Evolutionary conservation across 2,888 invertebrate genomes (phyloP).

Genomic region (Cantharis rufa): DNA sequence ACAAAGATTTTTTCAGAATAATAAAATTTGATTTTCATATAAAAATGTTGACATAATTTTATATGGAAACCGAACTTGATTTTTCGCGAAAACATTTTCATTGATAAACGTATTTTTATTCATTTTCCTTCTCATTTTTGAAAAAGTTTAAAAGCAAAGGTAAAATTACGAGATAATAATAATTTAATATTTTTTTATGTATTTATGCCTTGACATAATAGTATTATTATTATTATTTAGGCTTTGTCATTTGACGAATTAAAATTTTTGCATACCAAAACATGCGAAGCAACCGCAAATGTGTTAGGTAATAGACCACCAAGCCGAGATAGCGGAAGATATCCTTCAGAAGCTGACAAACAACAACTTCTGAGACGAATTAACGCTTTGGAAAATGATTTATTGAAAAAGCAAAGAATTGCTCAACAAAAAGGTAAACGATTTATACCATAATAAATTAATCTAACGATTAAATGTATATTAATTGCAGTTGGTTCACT

Average conservation of each 20-base stretch:
- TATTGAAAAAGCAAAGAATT: slow-evolving; percentile 57
- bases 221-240: slow-evolving; percentile 43
- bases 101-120: no score
- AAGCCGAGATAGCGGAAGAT: background rate
- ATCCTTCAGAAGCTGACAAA: background rate
- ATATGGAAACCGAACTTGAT: no score
- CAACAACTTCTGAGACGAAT: slow-evolving; percentile 46
- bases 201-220: background rate
- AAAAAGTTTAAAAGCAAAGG: background rate
- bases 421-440: slow-evolving; percentile 58
- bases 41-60: no score
- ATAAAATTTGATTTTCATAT: no score
- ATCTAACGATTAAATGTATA: background rate
- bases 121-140: no score
- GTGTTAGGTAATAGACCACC: slow-evolving; percentile 47
- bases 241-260: slow-evolving; percentile 59
- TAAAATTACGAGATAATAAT: background rate
- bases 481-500: slow-evolving; percentile 34
- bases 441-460: background rate
- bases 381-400: slow-evolving; percentile 55
- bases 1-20: no score
- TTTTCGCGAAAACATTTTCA: no score
- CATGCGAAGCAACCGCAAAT: slow-evolving; percentile 59
- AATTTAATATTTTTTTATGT: background rate
- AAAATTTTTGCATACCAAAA: slow-evolving; percentile 60